A percentile compares a stretch with the other conserved stretches of the same genome.
Conservation (phyloP, 2,888 invertebrate genomes). For the Lepidochitona cinerea region DNA sequence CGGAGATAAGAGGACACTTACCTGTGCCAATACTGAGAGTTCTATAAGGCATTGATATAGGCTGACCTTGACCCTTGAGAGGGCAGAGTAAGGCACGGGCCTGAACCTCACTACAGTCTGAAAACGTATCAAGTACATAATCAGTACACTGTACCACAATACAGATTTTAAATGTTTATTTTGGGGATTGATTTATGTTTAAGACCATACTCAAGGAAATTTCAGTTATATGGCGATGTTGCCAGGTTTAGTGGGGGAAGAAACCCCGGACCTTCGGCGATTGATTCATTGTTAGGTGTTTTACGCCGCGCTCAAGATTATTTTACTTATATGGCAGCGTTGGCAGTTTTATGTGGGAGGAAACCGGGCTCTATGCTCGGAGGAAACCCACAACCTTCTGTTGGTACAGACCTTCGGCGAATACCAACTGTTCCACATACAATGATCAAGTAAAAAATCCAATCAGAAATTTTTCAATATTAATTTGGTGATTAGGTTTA, state of each 20-base stretch:
- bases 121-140: background rate
- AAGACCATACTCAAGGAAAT: background rate
- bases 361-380: too few species aligned
- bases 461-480: too few species aligned
- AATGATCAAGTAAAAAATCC: too few species aligned
- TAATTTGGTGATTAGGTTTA: too few species aligned
- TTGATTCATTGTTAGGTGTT: too few species aligned
- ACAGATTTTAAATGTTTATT: background rate
- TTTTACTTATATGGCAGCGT: too few species aligned
- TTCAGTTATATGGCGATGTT: background rate
- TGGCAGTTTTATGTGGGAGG: too few species aligned
- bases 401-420: too few species aligned
- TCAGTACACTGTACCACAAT: background rate
- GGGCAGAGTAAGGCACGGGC: conserved; percentile 80
- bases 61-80: conserved; percentile 73
- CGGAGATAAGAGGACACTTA: conserved; percentile 36
- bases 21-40: conserved; percentile 82
- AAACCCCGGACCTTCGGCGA: too few species aligned
- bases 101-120: conserved; percentile 52
- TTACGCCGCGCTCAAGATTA: too few species aligned
- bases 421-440: too few species aligned
- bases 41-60: conserved; percentile 79
- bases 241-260: background rate
- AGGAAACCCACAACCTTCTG: too few species aligned
- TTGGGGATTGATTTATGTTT: background rate